A percentile compares a stretch with the other conserved stretches of the same genome.
Conservation (phyloP, 2,113 vertebrate genomes). For the Probosciger aterrimus region DNA sequence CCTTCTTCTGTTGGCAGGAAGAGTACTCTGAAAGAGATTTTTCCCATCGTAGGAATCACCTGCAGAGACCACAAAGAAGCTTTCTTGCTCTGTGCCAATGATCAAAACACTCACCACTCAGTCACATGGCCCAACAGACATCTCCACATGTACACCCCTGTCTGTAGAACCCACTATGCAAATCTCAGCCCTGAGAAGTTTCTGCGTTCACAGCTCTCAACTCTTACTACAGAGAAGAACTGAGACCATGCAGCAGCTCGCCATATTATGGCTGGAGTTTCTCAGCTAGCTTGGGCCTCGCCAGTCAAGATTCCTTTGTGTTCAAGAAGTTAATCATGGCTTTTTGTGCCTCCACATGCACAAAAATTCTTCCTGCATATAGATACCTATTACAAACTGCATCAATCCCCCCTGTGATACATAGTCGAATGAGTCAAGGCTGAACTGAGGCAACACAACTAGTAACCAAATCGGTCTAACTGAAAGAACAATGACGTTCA, state of each 20-base stretch:
- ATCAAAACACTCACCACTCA: background rate
- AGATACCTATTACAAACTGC: background rate
- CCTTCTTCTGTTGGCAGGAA: slow-evolving; percentile 94
- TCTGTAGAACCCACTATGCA: background rate
- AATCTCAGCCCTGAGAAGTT: background rate
- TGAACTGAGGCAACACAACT: background rate
- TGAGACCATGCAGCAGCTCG: background rate
- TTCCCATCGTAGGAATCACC: slow-evolving; percentile 93
- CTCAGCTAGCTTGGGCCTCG: rapidly evolving
- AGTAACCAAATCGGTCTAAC: background rate
- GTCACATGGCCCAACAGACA: rapidly evolving
- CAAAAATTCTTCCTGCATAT: rapidly evolving
- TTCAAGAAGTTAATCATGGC: background rate
- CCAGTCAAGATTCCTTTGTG: background rate
- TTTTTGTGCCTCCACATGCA: background rate
- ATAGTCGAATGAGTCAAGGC: background rate
- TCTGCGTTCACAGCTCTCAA: background rate
- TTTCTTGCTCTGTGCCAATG: background rate
- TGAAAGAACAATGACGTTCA: background rate
- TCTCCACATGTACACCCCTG: rapidly evolving
- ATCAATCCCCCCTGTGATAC: background rate
- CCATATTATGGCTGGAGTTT: background rate
- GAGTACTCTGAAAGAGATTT: slow-evolving; percentile 91
- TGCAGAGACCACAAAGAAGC: slow-evolving; percentile 63
- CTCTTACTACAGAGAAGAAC: background rate